Conservation (phyloP, 2,888 invertebrate genomes). For the Camptogramma bilineatum region DNA sequence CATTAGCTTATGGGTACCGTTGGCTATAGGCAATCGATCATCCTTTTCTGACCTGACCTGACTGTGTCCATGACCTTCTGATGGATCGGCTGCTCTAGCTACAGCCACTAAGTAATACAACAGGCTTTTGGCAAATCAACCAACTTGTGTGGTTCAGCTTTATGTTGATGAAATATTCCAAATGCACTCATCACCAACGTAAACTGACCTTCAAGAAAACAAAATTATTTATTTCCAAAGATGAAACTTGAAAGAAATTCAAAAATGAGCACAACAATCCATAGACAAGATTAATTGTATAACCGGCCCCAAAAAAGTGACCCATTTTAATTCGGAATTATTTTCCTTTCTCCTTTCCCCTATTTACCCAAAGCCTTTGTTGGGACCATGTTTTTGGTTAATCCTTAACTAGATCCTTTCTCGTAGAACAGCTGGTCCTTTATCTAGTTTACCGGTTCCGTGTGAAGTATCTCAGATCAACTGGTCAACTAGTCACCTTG, state of each 20-base stretch:
- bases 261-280: slow-evolving; percentile 43
- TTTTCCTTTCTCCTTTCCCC: slow-evolving; percentile 43
- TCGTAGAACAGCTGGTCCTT: slow-evolving; percentile 64
- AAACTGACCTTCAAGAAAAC: not conserved
- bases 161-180: no score
- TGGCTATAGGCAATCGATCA: no score
- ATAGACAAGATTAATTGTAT: slow-evolving; percentile 50
- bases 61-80: no score
- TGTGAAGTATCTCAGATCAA: slow-evolving; percentile 46
- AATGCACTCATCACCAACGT: no score
- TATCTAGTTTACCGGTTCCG: slow-evolving; percentile 65
- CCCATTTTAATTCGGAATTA: slow-evolving; percentile 44
- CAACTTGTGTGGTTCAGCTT: no score
- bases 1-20: no score
- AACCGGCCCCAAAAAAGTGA: slow-evolving; percentile 45
- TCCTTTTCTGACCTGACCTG: no score
- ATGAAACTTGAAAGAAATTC: slow-evolving; percentile 30
- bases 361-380: slow-evolving; percentile 52
- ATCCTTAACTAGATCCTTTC: slow-evolving; percentile 61
- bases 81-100: no score
- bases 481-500: slow-evolving; percentile 3
- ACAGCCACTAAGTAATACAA: no score
- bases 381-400: slow-evolving; percentile 53
- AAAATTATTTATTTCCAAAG: slow-evolving; percentile 4
- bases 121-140: no score